Evolutionary conservation across 2,797 vertebrate genomes (phyloP).

Genomic region (Megaceryle alcyon): DNA sequence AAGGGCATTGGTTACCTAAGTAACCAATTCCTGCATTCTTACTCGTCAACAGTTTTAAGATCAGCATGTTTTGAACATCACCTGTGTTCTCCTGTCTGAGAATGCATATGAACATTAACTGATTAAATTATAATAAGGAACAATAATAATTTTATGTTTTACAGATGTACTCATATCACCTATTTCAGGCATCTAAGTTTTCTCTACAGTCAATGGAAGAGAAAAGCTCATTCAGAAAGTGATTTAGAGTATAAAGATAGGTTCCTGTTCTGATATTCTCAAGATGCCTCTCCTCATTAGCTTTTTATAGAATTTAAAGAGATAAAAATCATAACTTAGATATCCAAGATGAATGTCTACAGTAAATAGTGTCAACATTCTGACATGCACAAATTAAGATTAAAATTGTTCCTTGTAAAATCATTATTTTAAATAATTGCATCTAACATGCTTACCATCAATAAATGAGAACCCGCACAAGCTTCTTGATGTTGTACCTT

Average conservation of each 20-base stretch:
- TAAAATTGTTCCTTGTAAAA: neutral
- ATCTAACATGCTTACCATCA: neutral
- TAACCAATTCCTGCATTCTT: neutral
- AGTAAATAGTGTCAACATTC: neutral
- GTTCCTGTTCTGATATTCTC: neutral
- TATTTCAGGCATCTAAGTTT: neutral
- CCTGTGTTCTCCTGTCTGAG: rapidly evolving
- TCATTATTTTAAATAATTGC: neutral
- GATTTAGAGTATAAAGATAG: neutral
- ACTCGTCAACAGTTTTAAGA: neutral
- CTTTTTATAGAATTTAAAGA: neutral
- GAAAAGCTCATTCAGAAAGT: neutral
- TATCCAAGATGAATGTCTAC: neutral
- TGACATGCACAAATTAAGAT: neutral
- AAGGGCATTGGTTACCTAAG: neutral
- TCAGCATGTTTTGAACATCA: neutral
- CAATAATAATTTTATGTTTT: neutral
- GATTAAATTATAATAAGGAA: neutral
- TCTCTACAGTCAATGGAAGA: neutral
- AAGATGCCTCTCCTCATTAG: neutral
- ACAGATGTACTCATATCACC: neutral
- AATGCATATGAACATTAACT: neutral
- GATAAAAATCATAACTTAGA: neutral
- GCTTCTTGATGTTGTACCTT: neutral
- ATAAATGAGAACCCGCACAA: neutral